These are phyloP conservation scores for Drosophila neutralis DNA, from an alignment of 2,888 invertebrate genomes.

Conservation along the genomic window DNA sequence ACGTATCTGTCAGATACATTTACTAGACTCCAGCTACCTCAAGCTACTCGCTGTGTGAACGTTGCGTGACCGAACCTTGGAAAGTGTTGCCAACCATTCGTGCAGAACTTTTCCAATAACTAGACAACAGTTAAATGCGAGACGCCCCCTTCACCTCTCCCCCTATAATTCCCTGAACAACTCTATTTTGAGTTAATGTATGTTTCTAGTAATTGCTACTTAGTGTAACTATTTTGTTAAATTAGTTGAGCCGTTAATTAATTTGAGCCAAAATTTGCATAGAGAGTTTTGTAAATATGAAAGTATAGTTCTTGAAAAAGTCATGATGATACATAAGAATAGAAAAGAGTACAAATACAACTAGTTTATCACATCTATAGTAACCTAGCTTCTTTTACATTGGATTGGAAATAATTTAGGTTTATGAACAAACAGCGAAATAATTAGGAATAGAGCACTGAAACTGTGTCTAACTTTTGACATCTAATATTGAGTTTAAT, in stretches of 20 bases:
- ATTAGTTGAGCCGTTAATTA: slow-evolving; percentile 11
- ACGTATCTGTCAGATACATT: slow-evolving; percentile 58
- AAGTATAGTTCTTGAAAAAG: background rate
- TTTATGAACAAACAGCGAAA: background rate
- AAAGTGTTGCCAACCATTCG: slow-evolving; percentile 71
- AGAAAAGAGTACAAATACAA: too few relatives aligned
- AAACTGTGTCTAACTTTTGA: background rate
- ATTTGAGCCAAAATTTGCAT: background rate
- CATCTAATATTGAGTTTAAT: background rate
- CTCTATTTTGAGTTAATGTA: background rate
- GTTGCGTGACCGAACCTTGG: slow-evolving; percentile 68
- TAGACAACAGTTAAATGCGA: slow-evolving; percentile 57
- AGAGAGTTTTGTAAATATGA: background rate
- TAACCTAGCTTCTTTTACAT: background rate
- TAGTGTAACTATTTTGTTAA: slow-evolving; percentile 18
- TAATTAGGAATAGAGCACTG: background rate
- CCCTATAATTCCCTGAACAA: background rate
- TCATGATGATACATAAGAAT: background rate
- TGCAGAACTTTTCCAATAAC: slow-evolving; percentile 68
- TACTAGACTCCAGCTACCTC: background rate
- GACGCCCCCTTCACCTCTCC: slow-evolving; percentile 2
- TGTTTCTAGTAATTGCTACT: slow-evolving; percentile 22
- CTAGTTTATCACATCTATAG: background rate
- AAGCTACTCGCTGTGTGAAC: slow-evolving; percentile 34
- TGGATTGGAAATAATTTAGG: background rate